A percentile compares a stretch with the other conserved stretches of the same genome.
phyloP scores from a whole-genome alignment of 2,113 vertebrate genomes.

The Malurus melanocephalus region DNA sequence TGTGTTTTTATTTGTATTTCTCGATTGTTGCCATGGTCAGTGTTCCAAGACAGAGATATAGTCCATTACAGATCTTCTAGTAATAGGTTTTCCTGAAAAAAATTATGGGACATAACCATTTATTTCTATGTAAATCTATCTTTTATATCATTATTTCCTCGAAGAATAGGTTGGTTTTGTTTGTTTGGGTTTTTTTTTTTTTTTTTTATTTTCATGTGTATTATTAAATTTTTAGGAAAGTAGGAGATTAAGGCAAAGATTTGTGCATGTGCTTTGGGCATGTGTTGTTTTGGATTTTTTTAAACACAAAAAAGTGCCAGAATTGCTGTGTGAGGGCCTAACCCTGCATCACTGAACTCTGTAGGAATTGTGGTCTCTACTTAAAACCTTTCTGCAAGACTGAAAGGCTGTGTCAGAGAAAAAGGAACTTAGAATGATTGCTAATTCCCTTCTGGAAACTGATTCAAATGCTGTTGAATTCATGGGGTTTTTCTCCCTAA shows the following conservation, averaged over 20 bases:
- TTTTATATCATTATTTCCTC: neutral
- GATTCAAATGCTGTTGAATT: neutral
- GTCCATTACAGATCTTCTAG: neutral
- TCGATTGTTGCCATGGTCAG: neutral
- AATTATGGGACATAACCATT: neutral
- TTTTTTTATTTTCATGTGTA: neutral
- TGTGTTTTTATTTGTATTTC: neutral
- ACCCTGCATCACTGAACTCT: neutral
- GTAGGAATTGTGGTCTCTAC: neutral
- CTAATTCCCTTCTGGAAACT: neutral
- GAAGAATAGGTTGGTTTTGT: neutral
- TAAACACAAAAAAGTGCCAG: neutral
- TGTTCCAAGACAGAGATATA: neutral
- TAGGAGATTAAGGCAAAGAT: neutral
- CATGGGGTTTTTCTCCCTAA: neutral
- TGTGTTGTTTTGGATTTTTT: neutral
- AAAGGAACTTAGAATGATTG: neutral
- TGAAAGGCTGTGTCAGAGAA: neutral
- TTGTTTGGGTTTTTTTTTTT: too few species aligned
- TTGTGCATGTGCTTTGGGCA: neutral
- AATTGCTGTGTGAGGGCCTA: neutral
- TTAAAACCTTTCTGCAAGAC: neutral
- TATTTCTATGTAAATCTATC: neutral
- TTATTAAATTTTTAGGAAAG: neutral
- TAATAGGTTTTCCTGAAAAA: neutral